phyloP scores from a whole-genome alignment of 1,140 invertebrate genomes.

The Andricus grossulariae region DNA sequence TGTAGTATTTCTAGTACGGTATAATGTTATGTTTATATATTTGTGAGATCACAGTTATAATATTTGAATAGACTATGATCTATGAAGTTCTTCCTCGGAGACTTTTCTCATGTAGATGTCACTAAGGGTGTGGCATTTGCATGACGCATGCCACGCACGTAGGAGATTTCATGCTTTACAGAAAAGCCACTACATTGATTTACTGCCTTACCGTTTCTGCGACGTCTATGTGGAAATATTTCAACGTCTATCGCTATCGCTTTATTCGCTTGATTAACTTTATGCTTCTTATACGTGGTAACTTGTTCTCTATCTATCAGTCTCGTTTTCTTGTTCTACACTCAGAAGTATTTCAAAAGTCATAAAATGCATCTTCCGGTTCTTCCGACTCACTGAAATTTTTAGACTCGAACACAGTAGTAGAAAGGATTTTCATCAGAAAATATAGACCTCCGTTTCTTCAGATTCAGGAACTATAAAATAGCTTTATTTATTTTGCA shows the following conservation, averaged over 20 bases:
- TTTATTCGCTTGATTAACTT: conserved; percentile 65
- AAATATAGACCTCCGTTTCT: not conserved
- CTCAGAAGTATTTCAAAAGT: conserved; percentile 26
- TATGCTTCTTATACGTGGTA: conserved; percentile 38
- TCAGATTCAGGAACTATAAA: not conserved
- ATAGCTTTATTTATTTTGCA: not conserved
- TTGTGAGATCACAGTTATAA: not conserved
- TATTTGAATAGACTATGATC: conserved; percentile 1
- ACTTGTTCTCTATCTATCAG: conserved; percentile 8
- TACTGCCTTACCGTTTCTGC: conserved; percentile 38
- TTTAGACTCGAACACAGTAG: conserved; percentile 19
- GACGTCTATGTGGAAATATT: conserved; percentile 44
- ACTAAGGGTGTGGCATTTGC: conserved; percentile 22
- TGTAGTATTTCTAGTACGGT: not conserved
- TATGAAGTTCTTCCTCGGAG: conserved; percentile 6
- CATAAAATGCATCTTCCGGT: conserved; percentile 26
- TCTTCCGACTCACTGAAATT: conserved; percentile 23
- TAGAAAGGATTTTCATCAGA: conserved; percentile 8
- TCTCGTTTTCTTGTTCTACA: conserved; percentile 26
- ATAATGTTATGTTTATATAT: too few species aligned
- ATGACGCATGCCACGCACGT: conserved; percentile 26
- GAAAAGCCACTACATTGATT: conserved; percentile 32
- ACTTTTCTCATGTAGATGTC: conserved; percentile 24
- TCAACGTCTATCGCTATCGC: conserved; percentile 58
- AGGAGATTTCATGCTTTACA: conserved; percentile 26